These are phyloP conservation scores for Rhegmatorhina hoffmannsi DNA, from an alignment of 2,113 vertebrate species.

Conservation along the genomic window DNA sequence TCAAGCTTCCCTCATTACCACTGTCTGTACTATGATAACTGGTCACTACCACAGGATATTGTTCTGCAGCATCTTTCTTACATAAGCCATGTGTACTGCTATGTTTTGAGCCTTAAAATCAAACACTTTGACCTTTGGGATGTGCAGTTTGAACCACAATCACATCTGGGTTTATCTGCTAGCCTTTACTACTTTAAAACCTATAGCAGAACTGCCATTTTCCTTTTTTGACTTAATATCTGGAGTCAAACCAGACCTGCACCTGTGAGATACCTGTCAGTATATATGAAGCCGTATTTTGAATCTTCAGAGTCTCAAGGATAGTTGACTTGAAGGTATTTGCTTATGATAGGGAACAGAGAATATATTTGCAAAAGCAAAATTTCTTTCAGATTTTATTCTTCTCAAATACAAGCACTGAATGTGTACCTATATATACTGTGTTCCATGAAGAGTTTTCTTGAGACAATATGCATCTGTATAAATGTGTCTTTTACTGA, in stretches of 20 bases:
- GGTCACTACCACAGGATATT: background rate
- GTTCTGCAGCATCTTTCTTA: background rate
- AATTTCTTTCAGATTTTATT: background rate
- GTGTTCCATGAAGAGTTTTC: background rate
- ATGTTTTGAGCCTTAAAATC: background rate
- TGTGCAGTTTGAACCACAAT: background rate
- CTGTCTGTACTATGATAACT: background rate
- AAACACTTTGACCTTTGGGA: background rate
- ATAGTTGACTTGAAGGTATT: background rate
- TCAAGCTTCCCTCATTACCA: background rate
- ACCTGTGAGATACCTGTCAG: background rate
- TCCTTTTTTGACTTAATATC: background rate
- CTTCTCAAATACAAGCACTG: background rate
- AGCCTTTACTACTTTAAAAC: background rate
- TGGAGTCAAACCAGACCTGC: background rate
- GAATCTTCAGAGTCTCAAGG: background rate
- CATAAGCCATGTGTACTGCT: background rate
- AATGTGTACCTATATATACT: background rate
- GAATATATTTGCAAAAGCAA: background rate
- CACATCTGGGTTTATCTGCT: background rate
- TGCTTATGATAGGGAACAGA: background rate
- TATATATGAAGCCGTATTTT: background rate
- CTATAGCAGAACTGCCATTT: background rate
- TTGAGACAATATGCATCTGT: background rate
- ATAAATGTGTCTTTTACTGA: background rate